Percentiles rank a stretch among this genome's conserved stretches.
Evolutionary conservation across 1,140 invertebrate genomes (phyloP).

Genomic region (Popillia japonica): DNA sequence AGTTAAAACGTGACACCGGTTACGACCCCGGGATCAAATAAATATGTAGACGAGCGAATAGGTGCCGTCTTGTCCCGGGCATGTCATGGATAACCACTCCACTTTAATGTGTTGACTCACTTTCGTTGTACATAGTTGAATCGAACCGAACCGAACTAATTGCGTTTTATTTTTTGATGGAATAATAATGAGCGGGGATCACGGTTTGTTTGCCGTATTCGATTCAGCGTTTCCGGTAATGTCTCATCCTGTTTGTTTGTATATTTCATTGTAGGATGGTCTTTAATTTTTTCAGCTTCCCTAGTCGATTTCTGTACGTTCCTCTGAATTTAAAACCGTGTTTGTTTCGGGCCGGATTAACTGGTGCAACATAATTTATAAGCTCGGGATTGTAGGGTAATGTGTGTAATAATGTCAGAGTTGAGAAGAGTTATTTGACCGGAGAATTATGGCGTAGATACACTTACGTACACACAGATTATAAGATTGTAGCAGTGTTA

Average conservation of each 20-base stretch:
- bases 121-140: background rate
- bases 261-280: background rate
- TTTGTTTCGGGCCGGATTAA: background rate
- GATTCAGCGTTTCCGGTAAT: background rate
- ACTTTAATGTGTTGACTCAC: no score
- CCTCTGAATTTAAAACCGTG: background rate
- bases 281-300: background rate
- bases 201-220: background rate
- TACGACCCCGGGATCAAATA: constrained; percentile 17
- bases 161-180: background rate
- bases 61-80: background rate
- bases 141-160: background rate
- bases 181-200: background rate
- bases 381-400: background rate
- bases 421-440: background rate
- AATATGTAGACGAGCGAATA: background rate
- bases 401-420: background rate
- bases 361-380: background rate
- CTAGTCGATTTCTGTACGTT: background rate
- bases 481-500: no score
- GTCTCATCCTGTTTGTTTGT: constrained; percentile 10
- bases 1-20: constrained; percentile 15
- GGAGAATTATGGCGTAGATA: background rate
- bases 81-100: background rate
- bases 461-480: background rate